Evolutionary conservation across 2,113 vertebrate genomes (phyloP), one percentile per base, ranked within the genome.

Genomic region (Desmodus rotundus): DNA sequence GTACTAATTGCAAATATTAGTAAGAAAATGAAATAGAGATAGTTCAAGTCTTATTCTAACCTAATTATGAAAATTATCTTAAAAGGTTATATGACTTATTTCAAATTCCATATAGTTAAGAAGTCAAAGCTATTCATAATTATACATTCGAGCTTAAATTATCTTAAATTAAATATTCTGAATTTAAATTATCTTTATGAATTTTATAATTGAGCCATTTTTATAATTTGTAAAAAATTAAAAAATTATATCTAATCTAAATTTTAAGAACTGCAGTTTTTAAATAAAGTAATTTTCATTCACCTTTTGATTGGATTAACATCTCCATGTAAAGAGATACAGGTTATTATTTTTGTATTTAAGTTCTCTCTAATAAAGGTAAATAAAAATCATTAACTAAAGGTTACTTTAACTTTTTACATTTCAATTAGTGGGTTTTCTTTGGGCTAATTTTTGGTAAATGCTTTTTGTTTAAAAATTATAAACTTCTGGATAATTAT

Each of bases 21-120:
- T 90, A 96, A 95, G 94, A 92, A 97, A 97, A 96, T 95, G 68
- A 96, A 95, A 56, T 61, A 78, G 73, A 96, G 70, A 95, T 80
- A 96, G 91, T 83, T 85, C 77, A n/a, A 88, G 91, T 67, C 94
- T 97, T 97, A 72, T 95, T 97, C 86, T 97, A 85, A 94, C 91
- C 93, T 96, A 97, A 97, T 97, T 97, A 97, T 78, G 89, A 97
- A 97, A 97, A 97, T 95, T 95, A 96, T 94, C 93, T 97, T 91
- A 87, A 97, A 96, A 97, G 94, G 95, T 93, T 97, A 94, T 82
- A 88, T 81, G 87, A 98, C 72, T 93, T 94, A 92, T 70, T 96
- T 97, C 36, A 94, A 97, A 92, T 95, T 83, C 95, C 67, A 95
- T 91, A 97, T 36, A 96, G 65, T 97, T 96, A 94, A 94, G 14